A percentile compares a stretch with the other conserved stretches of the same genome.
Evolutionary conservation across 2,113 vertebrate genomes (phyloP).

Genomic region (Glaucomys volans): DNA sequence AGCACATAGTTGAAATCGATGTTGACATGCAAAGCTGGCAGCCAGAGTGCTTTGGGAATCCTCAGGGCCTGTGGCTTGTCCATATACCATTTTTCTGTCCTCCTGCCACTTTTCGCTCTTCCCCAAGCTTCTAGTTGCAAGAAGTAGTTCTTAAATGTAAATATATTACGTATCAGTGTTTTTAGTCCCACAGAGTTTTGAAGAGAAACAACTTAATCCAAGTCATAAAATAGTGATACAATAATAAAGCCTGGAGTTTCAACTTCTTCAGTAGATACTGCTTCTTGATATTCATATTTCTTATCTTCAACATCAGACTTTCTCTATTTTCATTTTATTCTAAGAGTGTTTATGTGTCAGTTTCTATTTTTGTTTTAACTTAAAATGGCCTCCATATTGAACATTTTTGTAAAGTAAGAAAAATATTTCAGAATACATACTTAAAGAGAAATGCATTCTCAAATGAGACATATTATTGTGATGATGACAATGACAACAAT

Average conservation of each 20-base stretch:
- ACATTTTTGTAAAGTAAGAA: not conserved
- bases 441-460: not conserved
- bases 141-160: constrained; percentile 14
- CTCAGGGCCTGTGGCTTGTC: too few species aligned
- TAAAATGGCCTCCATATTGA: not conserved
- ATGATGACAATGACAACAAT: not conserved
- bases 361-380: not conserved
- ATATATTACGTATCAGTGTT: not conserved
- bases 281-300: not conserved
- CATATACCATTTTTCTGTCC: not conserved
- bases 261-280: not conserved
- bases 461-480: not conserved
- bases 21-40: not conserved
- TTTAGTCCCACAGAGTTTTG: not conserved
- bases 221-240: not conserved
- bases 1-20: not conserved
- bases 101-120: not conserved
- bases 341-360: not conserved
- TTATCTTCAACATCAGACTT: not conserved
- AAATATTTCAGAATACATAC: not conserved
- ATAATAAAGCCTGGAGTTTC: not conserved
- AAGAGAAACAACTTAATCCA: not conserved
- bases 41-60: not conserved
- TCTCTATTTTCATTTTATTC: not conserved
- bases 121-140: not conserved